These are phyloP conservation scores for Solea solea DNA, from an alignment of 2,113 vertebrate species.

Conservation along the genomic window DNA sequence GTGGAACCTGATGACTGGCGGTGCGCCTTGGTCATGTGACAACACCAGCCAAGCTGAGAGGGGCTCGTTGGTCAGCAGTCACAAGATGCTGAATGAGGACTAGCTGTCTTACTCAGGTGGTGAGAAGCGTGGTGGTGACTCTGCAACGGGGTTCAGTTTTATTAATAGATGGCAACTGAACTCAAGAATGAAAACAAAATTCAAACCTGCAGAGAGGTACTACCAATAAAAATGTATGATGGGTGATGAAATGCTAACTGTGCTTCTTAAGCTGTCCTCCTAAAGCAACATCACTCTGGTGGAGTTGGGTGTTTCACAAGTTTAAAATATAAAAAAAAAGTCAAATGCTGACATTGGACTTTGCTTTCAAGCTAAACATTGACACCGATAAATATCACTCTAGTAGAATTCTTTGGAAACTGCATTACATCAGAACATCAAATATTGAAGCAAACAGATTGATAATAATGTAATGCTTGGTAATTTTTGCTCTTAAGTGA, in stretches of 20 bases:
- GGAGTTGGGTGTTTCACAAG: constrained; percentile 20
- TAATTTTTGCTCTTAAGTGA: constrained; percentile 19
- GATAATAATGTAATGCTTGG: constrained; percentile 2
- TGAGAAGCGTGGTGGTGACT: constrained; percentile 99
- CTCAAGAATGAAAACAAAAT: constrained; percentile 91
- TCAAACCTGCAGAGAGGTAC: constrained; percentile 87
- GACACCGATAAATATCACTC: background rate
- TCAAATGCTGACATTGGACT: constrained; percentile 13
- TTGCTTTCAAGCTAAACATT: background rate
- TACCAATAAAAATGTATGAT: constrained; percentile 46
- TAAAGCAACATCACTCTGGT: constrained; percentile 20
- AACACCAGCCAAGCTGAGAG: constrained; percentile 99
- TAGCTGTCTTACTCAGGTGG: constrained; percentile 99
- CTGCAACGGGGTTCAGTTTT: constrained; percentile 99
- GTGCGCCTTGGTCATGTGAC: constrained; percentile 98
- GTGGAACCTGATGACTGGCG: constrained; percentile 98
- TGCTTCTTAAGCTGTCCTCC: constrained; percentile 16
- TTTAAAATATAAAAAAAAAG: constrained; percentile 24
- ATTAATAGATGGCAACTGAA: constrained; percentile 96
- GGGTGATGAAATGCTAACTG: constrained; percentile 38
- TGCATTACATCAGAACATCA: background rate
- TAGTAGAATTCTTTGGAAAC: background rate
- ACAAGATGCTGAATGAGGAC: constrained; percentile 99
- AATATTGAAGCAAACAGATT: background rate
- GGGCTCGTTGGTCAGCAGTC: constrained; percentile 99